These are phyloP conservation scores for Mormoops blainvillei DNA, from an alignment of 2,113 vertebrate genomes.

Conservation along the genomic window DNA sequence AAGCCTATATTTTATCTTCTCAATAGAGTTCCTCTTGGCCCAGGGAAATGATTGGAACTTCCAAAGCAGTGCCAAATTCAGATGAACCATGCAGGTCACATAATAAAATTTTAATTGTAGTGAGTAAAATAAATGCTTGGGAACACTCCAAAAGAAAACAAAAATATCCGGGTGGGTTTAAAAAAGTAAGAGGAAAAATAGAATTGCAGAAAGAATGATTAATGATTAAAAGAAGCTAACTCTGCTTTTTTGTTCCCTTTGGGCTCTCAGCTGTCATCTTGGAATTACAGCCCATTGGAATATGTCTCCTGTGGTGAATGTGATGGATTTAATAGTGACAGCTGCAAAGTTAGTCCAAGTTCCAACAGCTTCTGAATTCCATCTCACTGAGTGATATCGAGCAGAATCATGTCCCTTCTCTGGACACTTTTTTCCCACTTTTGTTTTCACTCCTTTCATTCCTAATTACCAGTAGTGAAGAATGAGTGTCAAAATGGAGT, in stretches of 20 bases:
- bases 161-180: not conserved
- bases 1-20: not conserved
- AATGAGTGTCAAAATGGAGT: not conserved
- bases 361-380: not conserved
- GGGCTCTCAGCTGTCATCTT: not conserved
- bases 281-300: not conserved
- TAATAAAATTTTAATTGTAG: constrained; percentile 38
- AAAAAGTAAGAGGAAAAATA: not conserved
- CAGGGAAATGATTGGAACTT: not conserved
- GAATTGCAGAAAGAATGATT: constrained; percentile 16
- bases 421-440: not conserved
- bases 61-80: constrained; percentile 4
- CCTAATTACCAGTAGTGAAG: not conserved
- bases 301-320: not conserved
- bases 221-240: not conserved
- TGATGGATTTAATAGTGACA: not conserved
- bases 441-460: not conserved
- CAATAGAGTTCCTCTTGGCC: not conserved
- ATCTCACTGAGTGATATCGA: not conserved
- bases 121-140: constrained; percentile 28
- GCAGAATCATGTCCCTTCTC: not conserved
- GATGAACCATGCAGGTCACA: not conserved
- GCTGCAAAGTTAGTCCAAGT: not conserved
- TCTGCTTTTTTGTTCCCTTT: not conserved
- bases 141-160: not conserved